Conservation (phyloP, 2,797 vertebrate genomes). For the Eleutherodactylus coqui region DNA sequence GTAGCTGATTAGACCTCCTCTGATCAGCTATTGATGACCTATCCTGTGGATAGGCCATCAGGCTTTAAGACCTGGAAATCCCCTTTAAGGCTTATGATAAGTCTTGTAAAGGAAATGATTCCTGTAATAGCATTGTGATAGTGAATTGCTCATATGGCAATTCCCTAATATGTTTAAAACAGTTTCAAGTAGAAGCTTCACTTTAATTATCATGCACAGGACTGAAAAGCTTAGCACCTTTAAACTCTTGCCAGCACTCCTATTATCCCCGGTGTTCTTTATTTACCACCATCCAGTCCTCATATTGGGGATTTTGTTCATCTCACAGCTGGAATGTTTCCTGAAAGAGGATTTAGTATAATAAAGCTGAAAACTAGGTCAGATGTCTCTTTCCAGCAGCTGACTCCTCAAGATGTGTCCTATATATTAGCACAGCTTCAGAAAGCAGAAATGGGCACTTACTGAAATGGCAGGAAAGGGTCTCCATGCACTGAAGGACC, state of each 20-base stretch:
- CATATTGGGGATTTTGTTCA: conserved; percentile 53
- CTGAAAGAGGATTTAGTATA: conserved; percentile 55
- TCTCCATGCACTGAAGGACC: conserved; percentile 2
- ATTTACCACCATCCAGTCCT: conserved; percentile 29
- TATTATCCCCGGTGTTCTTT: conserved; percentile 19
- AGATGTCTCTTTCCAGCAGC: conserved; percentile 62
- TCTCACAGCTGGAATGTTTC: conserved; percentile 55
- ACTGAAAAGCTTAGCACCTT: conserved; percentile 25
- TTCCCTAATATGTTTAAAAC: not conserved
- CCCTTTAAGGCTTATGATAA: not conserved
- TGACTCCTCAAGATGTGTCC: conserved; percentile 60
- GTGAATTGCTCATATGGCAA: not conserved
- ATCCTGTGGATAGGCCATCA: no score
- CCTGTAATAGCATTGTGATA: not conserved
- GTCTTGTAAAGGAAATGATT: not conserved
- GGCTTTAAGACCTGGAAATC: no score
- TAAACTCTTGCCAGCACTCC: conserved; percentile 38
- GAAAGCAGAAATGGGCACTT: conserved; percentile 28
- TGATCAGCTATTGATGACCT: no score
- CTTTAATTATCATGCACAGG: not conserved
- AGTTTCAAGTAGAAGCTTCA: not conserved
- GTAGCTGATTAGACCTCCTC: no score
- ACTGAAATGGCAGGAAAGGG: not conserved
- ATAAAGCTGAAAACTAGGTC: conserved; percentile 60
- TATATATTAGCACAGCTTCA: conserved; percentile 46